A percentile compares a stretch with the other conserved stretches of the same genome.
phyloP scores from a whole-genome alignment of 2,888 invertebrate genomes.

The Choristoneura rosaceana region DNA sequence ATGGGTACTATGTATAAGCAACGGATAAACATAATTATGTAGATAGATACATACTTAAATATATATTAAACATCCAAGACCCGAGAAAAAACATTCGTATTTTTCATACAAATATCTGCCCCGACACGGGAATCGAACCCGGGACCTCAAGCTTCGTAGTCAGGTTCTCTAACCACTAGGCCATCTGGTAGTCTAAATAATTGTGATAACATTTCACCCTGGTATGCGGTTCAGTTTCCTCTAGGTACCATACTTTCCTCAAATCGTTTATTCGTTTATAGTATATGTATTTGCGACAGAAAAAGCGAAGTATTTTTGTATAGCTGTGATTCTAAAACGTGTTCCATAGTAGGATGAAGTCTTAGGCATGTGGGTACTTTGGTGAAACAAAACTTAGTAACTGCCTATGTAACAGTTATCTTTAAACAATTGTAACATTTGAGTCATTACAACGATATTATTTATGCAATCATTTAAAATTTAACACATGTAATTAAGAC shows the following conservation, averaged over 20 bases:
- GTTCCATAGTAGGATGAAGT: not conserved
- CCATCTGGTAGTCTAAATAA: too few relatives aligned
- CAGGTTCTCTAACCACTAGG: too few relatives aligned
- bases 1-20: too few relatives aligned
- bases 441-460: slow-evolving; percentile 3
- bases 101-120: too few relatives aligned
- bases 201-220: too few relatives aligned
- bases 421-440: slow-evolving; percentile 3
- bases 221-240: too few relatives aligned
- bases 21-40: too few relatives aligned
- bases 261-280: not conserved
- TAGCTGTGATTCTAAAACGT: not conserved
- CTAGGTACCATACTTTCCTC: not conserved
- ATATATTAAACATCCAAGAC: too few relatives aligned
- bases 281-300: not conserved
- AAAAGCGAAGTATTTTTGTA: not conserved
- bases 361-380: not conserved
- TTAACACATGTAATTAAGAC: not conserved
- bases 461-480: not conserved
- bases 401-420: not conserved
- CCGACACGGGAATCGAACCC: too few relatives aligned
- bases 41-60: too few relatives aligned
- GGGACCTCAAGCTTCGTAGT: too few relatives aligned
- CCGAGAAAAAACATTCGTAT: too few relatives aligned
- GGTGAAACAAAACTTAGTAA: not conserved